These are phyloP conservation scores for Fringilla coelebs DNA, from an alignment of 2,797 vertebrate species.

Conservation along the genomic window DNA sequence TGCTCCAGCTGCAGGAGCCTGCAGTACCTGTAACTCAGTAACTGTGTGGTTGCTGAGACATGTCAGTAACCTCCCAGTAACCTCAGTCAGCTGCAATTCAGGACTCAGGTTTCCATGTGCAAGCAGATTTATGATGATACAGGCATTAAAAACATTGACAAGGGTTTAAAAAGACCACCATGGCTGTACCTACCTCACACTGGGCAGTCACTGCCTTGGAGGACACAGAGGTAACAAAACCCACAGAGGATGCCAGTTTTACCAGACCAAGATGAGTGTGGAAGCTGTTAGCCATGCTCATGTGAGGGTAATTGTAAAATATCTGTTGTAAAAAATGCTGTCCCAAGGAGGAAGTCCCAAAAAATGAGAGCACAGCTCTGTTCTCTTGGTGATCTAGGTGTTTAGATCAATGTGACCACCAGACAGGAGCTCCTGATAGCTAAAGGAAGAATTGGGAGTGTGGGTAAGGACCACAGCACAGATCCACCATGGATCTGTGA, in stretches of 20 bases:
- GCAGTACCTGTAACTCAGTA: background rate
- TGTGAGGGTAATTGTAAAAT: background rate
- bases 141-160: background rate
- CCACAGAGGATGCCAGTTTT: background rate
- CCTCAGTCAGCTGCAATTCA: background rate
- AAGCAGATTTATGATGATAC: background rate
- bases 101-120: background rate
- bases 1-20: background rate
- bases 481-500: fast-evolving
- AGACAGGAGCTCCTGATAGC: background rate
- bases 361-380: background rate
- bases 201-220: background rate
- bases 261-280: background rate
- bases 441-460: background rate
- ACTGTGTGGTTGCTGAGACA: background rate
- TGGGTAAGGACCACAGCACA: background rate
- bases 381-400: background rate
- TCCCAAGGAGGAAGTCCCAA: background rate
- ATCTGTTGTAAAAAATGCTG: too few relatives aligned
- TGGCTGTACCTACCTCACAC: background rate
- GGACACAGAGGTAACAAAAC: background rate
- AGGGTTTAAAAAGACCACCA: background rate
- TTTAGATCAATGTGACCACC: background rate
- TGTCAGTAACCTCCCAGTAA: background rate
- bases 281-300: background rate